Conservation (phyloP, 2,113 vertebrate species). For the Chloroceryle aenea region DNA sequence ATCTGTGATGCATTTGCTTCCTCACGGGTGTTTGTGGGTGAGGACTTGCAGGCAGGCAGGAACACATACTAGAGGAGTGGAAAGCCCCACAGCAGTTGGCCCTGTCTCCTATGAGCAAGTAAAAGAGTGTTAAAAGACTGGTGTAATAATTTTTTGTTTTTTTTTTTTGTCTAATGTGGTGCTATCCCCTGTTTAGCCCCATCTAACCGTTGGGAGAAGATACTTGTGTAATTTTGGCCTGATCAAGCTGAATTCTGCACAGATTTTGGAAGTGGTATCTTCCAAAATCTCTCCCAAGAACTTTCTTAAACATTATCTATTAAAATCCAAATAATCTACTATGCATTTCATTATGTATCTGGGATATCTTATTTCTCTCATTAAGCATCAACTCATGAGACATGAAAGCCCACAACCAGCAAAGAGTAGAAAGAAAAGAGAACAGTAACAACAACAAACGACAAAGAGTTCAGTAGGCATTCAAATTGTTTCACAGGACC, state of each 20-base stretch:
- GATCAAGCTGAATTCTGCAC: neutral
- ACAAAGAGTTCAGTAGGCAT: neutral
- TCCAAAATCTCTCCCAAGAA: neutral
- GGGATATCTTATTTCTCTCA: neutral
- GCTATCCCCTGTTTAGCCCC: neutral
- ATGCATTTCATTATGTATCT: neutral
- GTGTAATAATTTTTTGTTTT: neutral
- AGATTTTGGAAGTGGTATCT: neutral
- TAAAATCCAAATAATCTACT: neutral
- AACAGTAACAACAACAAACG: neutral
- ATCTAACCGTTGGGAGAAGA: neutral
- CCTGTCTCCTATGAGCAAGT: neutral
- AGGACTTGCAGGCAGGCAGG: neutral
- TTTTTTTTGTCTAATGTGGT: neutral
- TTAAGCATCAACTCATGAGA: neutral
- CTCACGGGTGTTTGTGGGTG: rapidly evolving
- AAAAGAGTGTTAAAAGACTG: neutral
- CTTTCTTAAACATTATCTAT: neutral
- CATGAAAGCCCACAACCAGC: neutral
- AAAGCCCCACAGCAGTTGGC: neutral
- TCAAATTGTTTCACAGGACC: neutral
- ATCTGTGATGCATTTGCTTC: neutral
- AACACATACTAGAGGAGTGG: neutral
- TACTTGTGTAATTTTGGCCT: neutral
- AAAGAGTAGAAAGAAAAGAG: neutral